phyloP scores from a whole-genome alignment of 1,140 invertebrate genomes.

The Steinernema feltiae region DNA sequence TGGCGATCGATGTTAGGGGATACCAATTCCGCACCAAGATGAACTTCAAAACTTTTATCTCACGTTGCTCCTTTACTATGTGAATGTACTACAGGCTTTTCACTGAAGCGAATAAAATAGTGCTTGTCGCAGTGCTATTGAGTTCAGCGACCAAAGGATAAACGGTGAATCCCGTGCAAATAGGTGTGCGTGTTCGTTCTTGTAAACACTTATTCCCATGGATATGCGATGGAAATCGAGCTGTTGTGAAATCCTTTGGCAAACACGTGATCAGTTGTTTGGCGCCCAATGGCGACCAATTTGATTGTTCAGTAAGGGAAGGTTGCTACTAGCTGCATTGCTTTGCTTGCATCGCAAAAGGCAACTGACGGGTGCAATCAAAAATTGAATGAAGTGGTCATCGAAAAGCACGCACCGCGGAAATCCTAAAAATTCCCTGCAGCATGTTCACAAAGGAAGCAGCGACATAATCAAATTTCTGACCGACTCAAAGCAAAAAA shows the following conservation, averaged over 20 bases:
- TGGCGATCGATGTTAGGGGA: no score
- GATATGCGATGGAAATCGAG: no score
- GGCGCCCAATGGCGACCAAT: neutral
- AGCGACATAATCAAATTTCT: neutral
- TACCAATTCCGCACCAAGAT: no score
- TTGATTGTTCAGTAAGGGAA: neutral
- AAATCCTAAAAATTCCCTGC: neutral
- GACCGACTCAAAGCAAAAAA: neutral
- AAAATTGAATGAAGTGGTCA: conserved; percentile 10
- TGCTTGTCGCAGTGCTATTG: no score
- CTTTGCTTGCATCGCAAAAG: neutral
- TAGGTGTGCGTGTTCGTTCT: neutral
- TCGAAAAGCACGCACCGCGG: neutral
- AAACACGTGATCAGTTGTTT: no score
- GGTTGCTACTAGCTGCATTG: neutral
- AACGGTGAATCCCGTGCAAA: neutral
- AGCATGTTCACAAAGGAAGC: neutral
- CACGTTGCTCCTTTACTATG: no score
- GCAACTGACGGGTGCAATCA: neutral
- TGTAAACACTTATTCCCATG: no score
- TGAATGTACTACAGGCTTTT: no score
- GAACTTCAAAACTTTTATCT: no score
- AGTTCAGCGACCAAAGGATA: no score
- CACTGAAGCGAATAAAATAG: no score
- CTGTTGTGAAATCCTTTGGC: no score